Conservation (phyloP, 2,888 invertebrate species). For the Sicus ferrugineus region DNA sequence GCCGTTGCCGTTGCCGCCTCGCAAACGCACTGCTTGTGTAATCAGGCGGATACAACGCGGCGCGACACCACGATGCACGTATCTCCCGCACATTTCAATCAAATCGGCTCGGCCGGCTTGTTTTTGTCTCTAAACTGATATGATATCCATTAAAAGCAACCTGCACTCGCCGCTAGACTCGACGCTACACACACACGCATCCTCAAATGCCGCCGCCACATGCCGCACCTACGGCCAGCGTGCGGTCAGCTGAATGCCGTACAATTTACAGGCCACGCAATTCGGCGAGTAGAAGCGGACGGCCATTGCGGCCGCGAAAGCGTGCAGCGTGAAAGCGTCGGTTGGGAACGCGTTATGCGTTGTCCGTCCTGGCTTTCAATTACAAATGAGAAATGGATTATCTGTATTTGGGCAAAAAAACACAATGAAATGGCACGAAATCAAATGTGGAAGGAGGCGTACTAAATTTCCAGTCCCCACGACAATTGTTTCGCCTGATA, state of each 20-base stretch:
- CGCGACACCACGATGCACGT: neutral
- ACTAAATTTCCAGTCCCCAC: too few relatives aligned
- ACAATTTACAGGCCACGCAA: neutral
- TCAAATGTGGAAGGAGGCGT: too few relatives aligned
- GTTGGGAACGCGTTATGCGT: conserved; percentile 3
- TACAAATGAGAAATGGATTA: too few relatives aligned
- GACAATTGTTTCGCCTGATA: too few relatives aligned
- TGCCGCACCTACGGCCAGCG: neutral
- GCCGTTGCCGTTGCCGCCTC: too few relatives aligned
- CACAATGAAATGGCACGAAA: too few relatives aligned
- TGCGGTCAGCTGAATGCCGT: neutral
- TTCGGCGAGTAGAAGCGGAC: neutral
- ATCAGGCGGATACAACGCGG: neutral
- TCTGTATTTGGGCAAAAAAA: too few relatives aligned
- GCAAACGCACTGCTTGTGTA: too few relatives aligned
- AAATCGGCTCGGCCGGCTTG: neutral
- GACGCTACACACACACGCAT: too few relatives aligned
- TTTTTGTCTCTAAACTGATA: conserved; percentile 1
- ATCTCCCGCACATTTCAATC: conserved; percentile 11
- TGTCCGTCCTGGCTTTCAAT: neutral
- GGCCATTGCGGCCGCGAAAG: neutral
- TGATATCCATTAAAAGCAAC: neutral
- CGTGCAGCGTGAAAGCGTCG: neutral
- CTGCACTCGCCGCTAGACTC: neutral
- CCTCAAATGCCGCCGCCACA: too few relatives aligned